Evolutionary conservation across 2,113 vertebrate genomes (phyloP).

Genomic region (Bucco capensis): DNA sequence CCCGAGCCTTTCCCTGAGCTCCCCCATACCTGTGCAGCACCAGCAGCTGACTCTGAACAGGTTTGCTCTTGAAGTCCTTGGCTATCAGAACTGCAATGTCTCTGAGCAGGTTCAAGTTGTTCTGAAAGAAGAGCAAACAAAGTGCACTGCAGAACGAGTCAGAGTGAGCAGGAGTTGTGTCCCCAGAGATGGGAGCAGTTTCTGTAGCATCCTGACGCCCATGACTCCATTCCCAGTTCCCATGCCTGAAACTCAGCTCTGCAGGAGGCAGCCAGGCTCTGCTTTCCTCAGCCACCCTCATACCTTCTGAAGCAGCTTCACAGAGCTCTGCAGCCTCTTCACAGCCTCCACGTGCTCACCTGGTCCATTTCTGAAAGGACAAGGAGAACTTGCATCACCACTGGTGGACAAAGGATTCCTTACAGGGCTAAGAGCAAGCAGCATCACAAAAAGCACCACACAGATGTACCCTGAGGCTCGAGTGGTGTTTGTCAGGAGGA

Average conservation of each 20-base stretch:
- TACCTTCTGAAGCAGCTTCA: slow-evolving; percentile 92
- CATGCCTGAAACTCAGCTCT: background rate
- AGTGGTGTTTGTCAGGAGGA: background rate
- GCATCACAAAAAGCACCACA: accelerated
- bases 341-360: slow-evolving; percentile 89
- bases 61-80: slow-evolving; percentile 79
- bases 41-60: slow-evolving; percentile 77
- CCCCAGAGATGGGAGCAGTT: background rate
- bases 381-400: background rate
- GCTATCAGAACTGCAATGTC: slow-evolving; percentile 89
- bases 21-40: slow-evolving; percentile 85
- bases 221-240: background rate
- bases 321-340: slow-evolving; percentile 86
- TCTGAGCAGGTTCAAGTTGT: slow-evolving; percentile 85
- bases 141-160: background rate
- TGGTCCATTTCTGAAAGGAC: slow-evolving; percentile 78
- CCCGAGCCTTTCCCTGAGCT: background rate
- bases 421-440: background rate
- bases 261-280: background rate
- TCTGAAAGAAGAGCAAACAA: slow-evolving; percentile 72
- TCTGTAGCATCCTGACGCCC: background rate
- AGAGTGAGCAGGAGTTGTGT: accelerated
- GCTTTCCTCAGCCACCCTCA: background rate
- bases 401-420: background rate
- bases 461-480: background rate